Evolutionary conservation across 2,888 invertebrate species (phyloP).

Genomic region (Xylota sylvarum): DNA sequence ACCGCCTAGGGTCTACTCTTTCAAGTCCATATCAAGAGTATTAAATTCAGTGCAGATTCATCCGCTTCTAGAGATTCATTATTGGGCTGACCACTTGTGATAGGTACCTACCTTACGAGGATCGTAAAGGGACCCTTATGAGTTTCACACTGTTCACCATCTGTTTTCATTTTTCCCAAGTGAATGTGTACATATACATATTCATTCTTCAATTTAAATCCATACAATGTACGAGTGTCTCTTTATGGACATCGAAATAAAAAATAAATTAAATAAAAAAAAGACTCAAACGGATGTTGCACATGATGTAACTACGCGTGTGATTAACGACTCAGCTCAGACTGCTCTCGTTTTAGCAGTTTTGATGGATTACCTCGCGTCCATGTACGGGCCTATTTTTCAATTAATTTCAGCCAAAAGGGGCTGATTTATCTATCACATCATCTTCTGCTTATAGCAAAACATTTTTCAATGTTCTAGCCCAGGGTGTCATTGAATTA

Average conservation of each 20-base stretch:
- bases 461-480: conserved; percentile 25
- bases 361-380: conserved; percentile 3
- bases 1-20: too few relatives aligned
- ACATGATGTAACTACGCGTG: conserved; percentile 28
- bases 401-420: conserved; percentile 34
- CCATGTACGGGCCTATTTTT: conserved; percentile 34
- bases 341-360: conserved; percentile 19
- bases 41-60: too few relatives aligned
- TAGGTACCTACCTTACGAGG: too few relatives aligned
- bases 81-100: too few relatives aligned
- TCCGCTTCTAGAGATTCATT: too few relatives aligned
- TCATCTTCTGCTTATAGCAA: conserved; percentile 1
- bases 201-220: background rate
- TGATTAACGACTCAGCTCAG: conserved; percentile 35
- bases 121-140: background rate
- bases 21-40: too few relatives aligned
- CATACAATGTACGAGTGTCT: background rate
- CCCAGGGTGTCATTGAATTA: conserved; percentile 40
- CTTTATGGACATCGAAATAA: conserved; percentile 23
- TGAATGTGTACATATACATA: too few relatives aligned
- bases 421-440: background rate
- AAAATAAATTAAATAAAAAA: background rate
- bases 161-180: background rate
- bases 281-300: conserved; percentile 44
- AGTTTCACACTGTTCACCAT: background rate